Percentiles rank a stretch among this genome's conserved stretches.
Conservation (phyloP, 1,140 invertebrate species). For the Megalopta genalis region DNA sequence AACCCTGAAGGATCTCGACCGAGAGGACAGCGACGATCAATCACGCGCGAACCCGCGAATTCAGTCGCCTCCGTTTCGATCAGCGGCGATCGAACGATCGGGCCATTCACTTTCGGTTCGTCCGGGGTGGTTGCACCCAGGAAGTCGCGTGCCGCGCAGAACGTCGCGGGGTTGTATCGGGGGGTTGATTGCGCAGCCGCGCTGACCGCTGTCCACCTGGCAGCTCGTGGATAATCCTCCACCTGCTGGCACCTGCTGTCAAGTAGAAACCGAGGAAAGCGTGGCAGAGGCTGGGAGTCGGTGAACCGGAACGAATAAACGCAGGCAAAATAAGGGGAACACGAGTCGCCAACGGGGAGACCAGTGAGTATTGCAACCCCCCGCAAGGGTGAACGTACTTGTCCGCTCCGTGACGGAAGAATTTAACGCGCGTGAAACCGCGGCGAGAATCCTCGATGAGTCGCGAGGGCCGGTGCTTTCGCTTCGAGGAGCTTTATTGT, state of each 20-base stretch:
- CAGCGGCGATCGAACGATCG: neutral
- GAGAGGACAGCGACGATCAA: no score
- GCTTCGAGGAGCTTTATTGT: neutral
- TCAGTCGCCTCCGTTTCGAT: no score
- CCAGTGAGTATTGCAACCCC: conserved; percentile 45
- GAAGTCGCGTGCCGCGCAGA: neutral
- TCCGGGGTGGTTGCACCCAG: conserved; percentile 54
- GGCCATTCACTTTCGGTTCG: conserved; percentile 60
- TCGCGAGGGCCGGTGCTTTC: neutral
- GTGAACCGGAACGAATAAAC: neutral
- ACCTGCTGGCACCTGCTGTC: conserved; percentile 25
- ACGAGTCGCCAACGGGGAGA: conserved; percentile 58
- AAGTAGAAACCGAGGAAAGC: no score
- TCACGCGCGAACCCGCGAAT: no score
- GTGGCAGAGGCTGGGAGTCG: neutral
- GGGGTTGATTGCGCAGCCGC: conserved; percentile 65
- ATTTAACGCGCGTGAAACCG: neutral
- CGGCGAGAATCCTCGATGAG: neutral
- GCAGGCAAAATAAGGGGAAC: conserved; percentile 58
- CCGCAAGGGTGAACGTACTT: neutral
- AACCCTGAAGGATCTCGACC: no score
- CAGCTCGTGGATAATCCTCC: conserved; percentile 39
- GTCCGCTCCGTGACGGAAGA: neutral
- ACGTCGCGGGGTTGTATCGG: conserved; percentile 12
- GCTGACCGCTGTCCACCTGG: conserved; percentile 69